These are phyloP conservation scores for Pentamera pediparva DNA, from an alignment of 53 echinoderm and acorn worm species.

Conservation along the genomic window DNA sequence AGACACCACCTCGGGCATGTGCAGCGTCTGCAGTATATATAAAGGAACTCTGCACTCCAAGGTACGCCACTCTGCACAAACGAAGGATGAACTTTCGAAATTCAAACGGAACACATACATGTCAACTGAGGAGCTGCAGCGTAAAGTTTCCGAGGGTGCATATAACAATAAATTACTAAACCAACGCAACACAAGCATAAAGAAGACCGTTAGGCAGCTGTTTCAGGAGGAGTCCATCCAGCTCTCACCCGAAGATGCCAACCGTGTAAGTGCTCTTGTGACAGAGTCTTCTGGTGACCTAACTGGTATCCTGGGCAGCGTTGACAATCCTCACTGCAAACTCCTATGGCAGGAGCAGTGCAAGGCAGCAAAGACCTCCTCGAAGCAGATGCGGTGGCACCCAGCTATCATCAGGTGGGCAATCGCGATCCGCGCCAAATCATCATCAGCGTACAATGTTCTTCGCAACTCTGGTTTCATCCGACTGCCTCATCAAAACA, in stretches of 20 bases:
- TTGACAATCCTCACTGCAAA: neutral
- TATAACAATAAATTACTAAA: neutral
- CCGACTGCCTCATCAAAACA: neutral
- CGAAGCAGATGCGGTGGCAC: slow-evolving; percentile 8
- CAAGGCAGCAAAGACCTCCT: neutral
- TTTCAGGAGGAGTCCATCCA: neutral
- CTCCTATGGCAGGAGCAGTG: neutral
- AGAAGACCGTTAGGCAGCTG: neutral
- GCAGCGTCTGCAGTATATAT: neutral
- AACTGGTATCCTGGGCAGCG: too few species aligned
- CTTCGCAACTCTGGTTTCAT: neutral
- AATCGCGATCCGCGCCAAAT: neutral
- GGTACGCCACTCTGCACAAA: neutral
- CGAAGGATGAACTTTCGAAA: neutral
- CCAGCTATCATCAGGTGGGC: slow-evolving; percentile 9
- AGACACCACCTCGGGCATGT: neutral
- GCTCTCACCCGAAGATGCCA: neutral
- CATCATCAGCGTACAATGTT: neutral
- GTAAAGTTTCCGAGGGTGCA: neutral
- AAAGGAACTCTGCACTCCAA: neutral
- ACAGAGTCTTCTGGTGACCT: too few species aligned
- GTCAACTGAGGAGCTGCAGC: neutral
- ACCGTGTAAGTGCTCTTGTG: neutral
- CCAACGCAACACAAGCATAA: neutral
- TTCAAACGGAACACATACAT: neutral